A percentile compares a stretch with the other conserved stretches of the same genome.
Conservation (phyloP, 2,797 vertebrate genomes). For the Bradypodion pumilum region DNA sequence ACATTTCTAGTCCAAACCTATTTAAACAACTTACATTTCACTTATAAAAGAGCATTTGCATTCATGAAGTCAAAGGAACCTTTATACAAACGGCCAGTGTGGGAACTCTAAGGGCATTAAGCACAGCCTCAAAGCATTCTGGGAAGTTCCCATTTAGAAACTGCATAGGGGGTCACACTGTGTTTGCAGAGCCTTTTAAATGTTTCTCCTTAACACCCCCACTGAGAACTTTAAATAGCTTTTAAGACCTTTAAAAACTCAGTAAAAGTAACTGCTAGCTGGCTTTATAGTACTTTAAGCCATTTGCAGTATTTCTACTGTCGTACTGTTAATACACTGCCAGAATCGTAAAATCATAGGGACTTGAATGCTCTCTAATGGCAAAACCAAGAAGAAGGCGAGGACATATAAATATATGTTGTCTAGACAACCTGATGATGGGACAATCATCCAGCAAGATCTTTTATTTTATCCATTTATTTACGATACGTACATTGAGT, state of each 20-base stretch:
- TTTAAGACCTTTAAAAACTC: slow-evolving; percentile 27
- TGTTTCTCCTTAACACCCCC: neutral
- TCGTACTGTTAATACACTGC: neutral
- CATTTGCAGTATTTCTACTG: neutral
- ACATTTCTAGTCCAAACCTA: neutral
- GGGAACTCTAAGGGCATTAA: neutral
- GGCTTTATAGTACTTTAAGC: slow-evolving; percentile 12
- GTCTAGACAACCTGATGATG: neutral
- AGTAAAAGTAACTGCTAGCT: neutral
- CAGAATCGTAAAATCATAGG: neutral
- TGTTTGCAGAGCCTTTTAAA: slow-evolving; percentile 6
- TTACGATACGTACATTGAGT: neutral
- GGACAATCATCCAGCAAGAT: neutral
- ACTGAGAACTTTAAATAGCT: slow-evolving; percentile 29
- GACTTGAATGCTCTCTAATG: neutral
- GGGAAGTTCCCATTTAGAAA: slow-evolving; percentile 17
- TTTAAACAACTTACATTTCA: neutral
- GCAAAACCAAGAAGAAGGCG: neutral
- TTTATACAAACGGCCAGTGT: neutral
- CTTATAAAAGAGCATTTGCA: neutral
- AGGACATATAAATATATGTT: neutral
- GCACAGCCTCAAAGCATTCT: neutral
- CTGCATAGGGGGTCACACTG: neutral
- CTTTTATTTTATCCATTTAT: neutral
- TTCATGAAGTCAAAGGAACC: neutral